Percentiles rank a stretch among this genome's conserved stretches.
phyloP scores from a whole-genome alignment of 2,888 invertebrate genomes.

The Abrostola triplasia region DNA sequence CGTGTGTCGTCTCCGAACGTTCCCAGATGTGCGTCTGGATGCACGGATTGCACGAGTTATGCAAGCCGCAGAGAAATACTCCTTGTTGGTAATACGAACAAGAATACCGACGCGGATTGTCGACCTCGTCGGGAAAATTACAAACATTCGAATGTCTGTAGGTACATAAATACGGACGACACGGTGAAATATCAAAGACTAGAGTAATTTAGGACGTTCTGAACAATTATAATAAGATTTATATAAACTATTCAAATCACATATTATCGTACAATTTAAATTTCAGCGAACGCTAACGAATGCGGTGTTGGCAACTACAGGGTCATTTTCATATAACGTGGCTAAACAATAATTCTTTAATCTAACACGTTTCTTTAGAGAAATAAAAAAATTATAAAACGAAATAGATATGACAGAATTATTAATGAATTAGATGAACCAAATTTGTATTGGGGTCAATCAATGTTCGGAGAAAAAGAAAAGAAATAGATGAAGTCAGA shows the following conservation, averaged over 20 bases:
- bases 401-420: slow-evolving; percentile 44
- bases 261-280: slow-evolving; percentile 27
- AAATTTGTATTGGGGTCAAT: slow-evolving; percentile 45
- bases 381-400: slow-evolving; percentile 36
- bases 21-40: slow-evolving; percentile 82
- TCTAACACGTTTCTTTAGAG: slow-evolving; percentile 20
- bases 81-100: slow-evolving; percentile 64
- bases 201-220: slow-evolving; percentile 26
- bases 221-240: slow-evolving; percentile 45
- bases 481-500: slow-evolving; percentile 38
- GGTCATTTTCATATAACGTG: slow-evolving; percentile 39
- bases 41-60: slow-evolving; percentile 79
- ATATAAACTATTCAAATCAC: slow-evolving; percentile 40
- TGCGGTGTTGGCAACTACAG: slow-evolving; percentile 34
- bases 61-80: slow-evolving; percentile 72
- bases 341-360: slow-evolving; percentile 31
- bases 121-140: slow-evolving; percentile 57
- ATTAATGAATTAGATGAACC: slow-evolving; percentile 45
- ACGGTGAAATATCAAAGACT: slow-evolving; percentile 34
- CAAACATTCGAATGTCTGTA: slow-evolving; percentile 57
- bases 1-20: slow-evolving; percentile 79
- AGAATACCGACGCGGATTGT: slow-evolving; percentile 60
- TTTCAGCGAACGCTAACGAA: slow-evolving; percentile 10
- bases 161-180: slow-evolving; percentile 37
- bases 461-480: slow-evolving; percentile 27